Evolutionary conservation across 1,140 invertebrate genomes (phyloP).

Genomic region (Lanistes nyassanus): DNA sequence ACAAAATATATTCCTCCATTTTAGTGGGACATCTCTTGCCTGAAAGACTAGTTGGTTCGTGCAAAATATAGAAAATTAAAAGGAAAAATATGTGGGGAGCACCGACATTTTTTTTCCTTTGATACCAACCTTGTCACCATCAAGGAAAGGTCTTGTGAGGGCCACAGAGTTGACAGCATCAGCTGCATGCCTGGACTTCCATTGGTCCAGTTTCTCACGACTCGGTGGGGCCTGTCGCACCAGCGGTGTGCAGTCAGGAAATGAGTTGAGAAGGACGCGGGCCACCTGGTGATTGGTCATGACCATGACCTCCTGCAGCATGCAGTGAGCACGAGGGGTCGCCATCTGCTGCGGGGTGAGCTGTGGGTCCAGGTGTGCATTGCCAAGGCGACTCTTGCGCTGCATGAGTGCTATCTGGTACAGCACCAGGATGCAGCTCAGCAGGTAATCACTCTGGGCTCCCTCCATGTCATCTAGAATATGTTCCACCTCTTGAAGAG

Average conservation of each 20-base stretch:
- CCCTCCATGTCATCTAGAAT: slow-evolving; percentile 44
- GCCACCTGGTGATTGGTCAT: slow-evolving; percentile 55
- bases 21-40: too few relatives aligned
- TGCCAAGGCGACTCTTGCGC: slow-evolving; percentile 50
- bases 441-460: slow-evolving; percentile 47
- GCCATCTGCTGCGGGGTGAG: slow-evolving; percentile 31
- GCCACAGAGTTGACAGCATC: slow-evolving; percentile 57
- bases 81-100: slow-evolving; percentile 1
- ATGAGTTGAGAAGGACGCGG: slow-evolving; percentile 40
- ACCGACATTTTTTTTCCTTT: too few relatives aligned
- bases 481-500: slow-evolving; percentile 42
- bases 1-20: too few relatives aligned
- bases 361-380: slow-evolving; percentile 45
- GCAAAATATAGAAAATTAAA: not conserved
- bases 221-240: slow-evolving; percentile 46
- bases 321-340: slow-evolving; percentile 36
- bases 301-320: slow-evolving; percentile 53
- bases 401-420: slow-evolving; percentile 48
- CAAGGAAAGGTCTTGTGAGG: slow-evolving; percentile 51
- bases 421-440: slow-evolving; percentile 52
- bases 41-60: not conserved
- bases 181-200: slow-evolving; percentile 47
- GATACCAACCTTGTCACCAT: slow-evolving; percentile 31
- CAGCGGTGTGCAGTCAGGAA: slow-evolving; percentile 47
- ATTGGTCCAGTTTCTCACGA: slow-evolving; percentile 38